Conservation (phyloP, 2,113 vertebrate genomes). For the Dipodomys merriami region DNA sequence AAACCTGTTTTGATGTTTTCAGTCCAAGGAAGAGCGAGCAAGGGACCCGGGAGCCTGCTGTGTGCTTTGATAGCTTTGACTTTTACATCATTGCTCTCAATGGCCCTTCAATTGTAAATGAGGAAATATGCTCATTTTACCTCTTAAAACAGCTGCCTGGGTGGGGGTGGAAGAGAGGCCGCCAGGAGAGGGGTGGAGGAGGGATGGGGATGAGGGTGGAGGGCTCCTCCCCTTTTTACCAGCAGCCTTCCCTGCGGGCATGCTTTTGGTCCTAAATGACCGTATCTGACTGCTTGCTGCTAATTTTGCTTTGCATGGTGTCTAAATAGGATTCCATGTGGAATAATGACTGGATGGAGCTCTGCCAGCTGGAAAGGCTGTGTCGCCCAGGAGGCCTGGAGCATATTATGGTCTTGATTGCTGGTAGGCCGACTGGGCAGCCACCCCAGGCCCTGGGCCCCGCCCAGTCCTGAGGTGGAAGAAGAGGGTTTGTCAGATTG, state of each 20-base stretch:
- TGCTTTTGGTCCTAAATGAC: too few relatives aligned
- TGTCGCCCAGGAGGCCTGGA: neutral
- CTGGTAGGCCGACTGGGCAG: neutral
- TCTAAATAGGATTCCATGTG: neutral
- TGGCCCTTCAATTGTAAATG: neutral
- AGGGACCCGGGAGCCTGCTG: neutral
- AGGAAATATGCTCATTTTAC: neutral
- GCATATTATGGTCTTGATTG: accelerated
- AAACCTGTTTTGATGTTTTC: neutral
- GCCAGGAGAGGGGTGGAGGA: neutral
- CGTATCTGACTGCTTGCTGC: neutral
- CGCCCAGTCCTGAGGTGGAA: neutral
- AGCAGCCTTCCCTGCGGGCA: accelerated
- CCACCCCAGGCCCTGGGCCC: neutral
- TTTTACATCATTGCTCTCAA: neutral
- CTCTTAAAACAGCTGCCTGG: neutral
- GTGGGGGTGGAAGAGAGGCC: neutral
- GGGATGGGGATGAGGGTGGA: neutral
- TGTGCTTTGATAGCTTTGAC: neutral
- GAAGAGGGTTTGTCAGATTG: neutral
- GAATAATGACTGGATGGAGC: neutral
- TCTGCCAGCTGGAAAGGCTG: neutral
- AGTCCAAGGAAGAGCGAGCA: neutral
- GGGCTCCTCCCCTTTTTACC: neutral
- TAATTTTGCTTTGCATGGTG: neutral